Percentiles rank a stretch among this genome's conserved stretches.
Evolutionary conservation across 2,113 vertebrate species (phyloP).

Genomic region (Camelus bactrianus): DNA sequence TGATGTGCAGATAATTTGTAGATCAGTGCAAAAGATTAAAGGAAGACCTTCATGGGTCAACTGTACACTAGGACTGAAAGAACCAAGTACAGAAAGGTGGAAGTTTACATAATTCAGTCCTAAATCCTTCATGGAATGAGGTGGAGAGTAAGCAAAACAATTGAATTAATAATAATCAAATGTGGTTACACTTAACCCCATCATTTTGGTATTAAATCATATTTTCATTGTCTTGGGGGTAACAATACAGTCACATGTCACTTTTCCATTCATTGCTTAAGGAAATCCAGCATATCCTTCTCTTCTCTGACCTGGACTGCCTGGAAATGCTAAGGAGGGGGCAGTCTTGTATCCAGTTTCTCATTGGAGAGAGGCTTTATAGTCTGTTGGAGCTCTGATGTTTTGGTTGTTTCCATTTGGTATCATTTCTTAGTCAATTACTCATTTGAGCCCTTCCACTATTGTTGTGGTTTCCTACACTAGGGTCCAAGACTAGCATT

Average conservation of each 20-base stretch:
- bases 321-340: background rate
- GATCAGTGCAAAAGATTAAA: background rate
- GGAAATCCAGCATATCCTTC: background rate
- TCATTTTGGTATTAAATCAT: background rate
- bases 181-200: background rate
- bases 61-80: background rate
- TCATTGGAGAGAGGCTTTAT: background rate
- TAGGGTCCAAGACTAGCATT: background rate
- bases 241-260: background rate
- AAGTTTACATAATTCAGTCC: background rate
- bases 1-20: background rate
- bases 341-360: background rate
- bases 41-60: background rate
- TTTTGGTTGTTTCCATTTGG: background rate
- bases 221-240: background rate
- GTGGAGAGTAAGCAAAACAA: background rate
- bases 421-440: background rate
- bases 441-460: background rate
- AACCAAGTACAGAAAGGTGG: background rate
- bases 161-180: background rate
- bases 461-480: background rate
- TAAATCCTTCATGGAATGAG: background rate
- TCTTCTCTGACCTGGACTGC: background rate
- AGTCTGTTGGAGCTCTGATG: background rate
- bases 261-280: slow-evolving; percentile 2